A percentile compares a stretch with the other conserved stretches of the same genome.
Evolutionary conservation across 2,113 vertebrate species (phyloP).

Genomic region (Cichladusa arquata): DNA sequence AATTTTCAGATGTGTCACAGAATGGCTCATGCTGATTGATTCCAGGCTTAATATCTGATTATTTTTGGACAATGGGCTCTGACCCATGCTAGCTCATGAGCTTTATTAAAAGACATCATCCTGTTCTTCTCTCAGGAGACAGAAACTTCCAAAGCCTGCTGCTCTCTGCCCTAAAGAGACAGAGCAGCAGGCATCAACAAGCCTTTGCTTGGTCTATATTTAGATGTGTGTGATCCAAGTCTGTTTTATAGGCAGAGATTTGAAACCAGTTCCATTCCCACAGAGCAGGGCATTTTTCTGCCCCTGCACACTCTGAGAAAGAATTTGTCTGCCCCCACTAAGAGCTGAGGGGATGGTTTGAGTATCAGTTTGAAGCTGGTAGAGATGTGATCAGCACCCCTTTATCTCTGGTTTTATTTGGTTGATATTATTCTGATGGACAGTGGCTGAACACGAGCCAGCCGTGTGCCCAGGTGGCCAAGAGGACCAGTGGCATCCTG

Average conservation of each 20-base stretch:
- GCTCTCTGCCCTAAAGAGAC: not conserved
- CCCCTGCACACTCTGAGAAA: not conserved
- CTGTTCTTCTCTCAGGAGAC: not conserved
- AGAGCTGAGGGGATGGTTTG: not conserved
- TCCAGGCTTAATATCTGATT: not conserved
- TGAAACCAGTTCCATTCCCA: not conserved
- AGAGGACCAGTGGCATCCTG: not conserved
- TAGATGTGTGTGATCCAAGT: not conserved
- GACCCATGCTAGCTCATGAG: not conserved
- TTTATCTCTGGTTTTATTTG: not conserved
- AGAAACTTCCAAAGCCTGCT: not conserved
- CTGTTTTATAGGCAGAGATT: not conserved
- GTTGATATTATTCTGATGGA: not conserved
- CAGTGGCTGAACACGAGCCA: not conserved
- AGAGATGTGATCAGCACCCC: not conserved
- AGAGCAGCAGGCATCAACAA: not conserved
- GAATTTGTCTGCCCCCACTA: fast-evolving
- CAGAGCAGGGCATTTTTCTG: not conserved
- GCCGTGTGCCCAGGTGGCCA: not conserved
- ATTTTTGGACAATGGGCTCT: not conserved
- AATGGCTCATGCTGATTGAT: not conserved
- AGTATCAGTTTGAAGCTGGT: not conserved
- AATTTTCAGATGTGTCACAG: not conserved
- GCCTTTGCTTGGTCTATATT: not conserved
- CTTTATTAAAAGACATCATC: not conserved